Evolutionary conservation across 2,797 vertebrate species (phyloP).

Genomic region (Anguilla marmorata): DNA sequence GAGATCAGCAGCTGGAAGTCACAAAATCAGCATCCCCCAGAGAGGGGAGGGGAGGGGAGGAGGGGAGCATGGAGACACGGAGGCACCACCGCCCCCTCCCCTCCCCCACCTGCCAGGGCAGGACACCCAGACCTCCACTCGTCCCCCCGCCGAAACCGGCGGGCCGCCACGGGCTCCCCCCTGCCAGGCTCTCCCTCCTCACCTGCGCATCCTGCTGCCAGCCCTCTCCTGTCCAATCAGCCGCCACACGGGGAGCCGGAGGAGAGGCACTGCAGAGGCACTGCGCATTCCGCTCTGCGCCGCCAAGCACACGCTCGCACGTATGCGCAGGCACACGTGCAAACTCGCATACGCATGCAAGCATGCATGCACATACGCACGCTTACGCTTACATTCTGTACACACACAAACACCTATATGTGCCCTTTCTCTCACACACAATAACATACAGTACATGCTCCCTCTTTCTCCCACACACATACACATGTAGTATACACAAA

Average conservation of each 20-base stretch:
- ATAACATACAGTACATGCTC: too few relatives aligned
- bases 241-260: background rate
- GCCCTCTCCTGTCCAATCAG: background rate
- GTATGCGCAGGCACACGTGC: background rate
- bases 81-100: conserved; percentile 29
- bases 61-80: conserved; percentile 52
- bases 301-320: background rate
- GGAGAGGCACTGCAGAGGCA: conserved; percentile 24
- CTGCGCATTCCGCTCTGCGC: conserved; percentile 21
- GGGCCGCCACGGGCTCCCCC: conserved; percentile 53
- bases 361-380: background rate
- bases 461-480: background rate
- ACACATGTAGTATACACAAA: too few relatives aligned
- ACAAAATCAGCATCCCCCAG: conserved; percentile 35
- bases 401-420: too few relatives aligned
- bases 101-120: background rate
- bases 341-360: background rate
- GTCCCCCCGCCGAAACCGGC: background rate
- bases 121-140: background rate
- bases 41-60: background rate
- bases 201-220: conserved; percentile 69
- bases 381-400: too few relatives aligned
- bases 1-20: background rate
- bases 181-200: background rate
- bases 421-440: too few relatives aligned